phyloP scores from a whole-genome alignment of 2,797 vertebrate genomes.

The Stomatorhinus walkeri region DNA sequence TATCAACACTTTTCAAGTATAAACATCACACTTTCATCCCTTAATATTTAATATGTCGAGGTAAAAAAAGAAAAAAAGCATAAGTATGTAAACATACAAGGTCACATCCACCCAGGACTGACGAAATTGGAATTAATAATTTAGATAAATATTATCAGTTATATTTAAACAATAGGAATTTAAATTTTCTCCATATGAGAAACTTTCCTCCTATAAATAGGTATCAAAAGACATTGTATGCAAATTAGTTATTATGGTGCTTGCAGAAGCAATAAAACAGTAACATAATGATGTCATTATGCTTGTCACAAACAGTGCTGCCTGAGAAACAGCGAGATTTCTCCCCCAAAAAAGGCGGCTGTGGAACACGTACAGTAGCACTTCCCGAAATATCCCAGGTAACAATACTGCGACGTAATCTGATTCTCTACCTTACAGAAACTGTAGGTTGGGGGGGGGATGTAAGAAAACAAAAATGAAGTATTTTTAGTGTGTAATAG shows the following conservation, averaged over 20 bases:
- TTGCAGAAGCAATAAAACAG: not conserved
- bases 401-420: slow-evolving; percentile 1
- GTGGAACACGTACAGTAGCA: not conserved
- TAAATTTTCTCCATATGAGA: not conserved
- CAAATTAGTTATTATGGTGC: not conserved
- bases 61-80: not conserved
- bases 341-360: not conserved
- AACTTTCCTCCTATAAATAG: not conserved
- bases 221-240: slow-evolving; percentile 2
- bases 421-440: not conserved
- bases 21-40: slow-evolving; percentile 53
- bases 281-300: not conserved
- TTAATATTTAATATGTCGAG: not conserved
- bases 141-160: not conserved
- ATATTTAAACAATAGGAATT: not conserved
- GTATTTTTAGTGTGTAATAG: slow-evolving; percentile 15
- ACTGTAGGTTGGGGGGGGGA: not conserved
- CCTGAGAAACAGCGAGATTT: not conserved
- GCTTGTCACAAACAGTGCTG: not conserved
- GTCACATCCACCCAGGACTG: not conserved
- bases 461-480: not conserved
- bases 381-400: slow-evolving; percentile 2
- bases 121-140: not conserved
- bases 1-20: slow-evolving; percentile 40
- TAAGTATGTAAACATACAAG: slow-evolving; percentile 4